Evolutionary conservation across 2,113 vertebrate genomes (phyloP).

Genomic region (Agelaius phoeniceus): DNA sequence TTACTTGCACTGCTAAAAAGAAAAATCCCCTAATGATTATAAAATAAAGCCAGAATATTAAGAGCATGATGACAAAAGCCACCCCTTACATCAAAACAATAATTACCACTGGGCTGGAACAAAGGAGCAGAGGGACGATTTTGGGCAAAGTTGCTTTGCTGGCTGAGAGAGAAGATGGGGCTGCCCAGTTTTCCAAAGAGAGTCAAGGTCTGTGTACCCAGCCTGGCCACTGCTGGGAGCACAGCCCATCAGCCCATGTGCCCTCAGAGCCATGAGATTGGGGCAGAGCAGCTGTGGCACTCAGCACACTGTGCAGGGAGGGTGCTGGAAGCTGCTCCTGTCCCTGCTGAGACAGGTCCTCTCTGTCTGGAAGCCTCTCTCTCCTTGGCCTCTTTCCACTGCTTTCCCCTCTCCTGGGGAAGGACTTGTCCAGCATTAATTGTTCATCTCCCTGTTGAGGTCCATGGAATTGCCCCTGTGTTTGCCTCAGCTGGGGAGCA

Average conservation of each 20-base stretch:
- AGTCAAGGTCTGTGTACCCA: background rate
- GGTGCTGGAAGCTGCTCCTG: background rate
- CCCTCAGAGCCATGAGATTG: background rate
- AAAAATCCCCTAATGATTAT: background rate
- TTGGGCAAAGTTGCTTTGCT: background rate
- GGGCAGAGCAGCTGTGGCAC: background rate
- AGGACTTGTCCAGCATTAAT: background rate
- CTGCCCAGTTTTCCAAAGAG: background rate
- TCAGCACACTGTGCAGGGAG: background rate
- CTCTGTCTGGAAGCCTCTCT: background rate
- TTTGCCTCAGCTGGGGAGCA: background rate
- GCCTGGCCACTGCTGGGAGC: background rate
- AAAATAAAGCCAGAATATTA: conserved; percentile 16
- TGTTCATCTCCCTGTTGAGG: background rate
- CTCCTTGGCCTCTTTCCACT: background rate
- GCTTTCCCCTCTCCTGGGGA: background rate
- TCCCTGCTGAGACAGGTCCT: background rate
- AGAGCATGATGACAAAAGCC: background rate
- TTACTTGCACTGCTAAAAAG: background rate
- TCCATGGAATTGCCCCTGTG: background rate
- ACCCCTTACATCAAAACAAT: background rate
- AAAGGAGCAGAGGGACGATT: background rate
- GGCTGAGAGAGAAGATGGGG: background rate
- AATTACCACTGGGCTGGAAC: background rate
- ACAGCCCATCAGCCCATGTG: background rate